Conservation (phyloP, 2,797 vertebrate species). For the Thripadectes ignobilis region DNA sequence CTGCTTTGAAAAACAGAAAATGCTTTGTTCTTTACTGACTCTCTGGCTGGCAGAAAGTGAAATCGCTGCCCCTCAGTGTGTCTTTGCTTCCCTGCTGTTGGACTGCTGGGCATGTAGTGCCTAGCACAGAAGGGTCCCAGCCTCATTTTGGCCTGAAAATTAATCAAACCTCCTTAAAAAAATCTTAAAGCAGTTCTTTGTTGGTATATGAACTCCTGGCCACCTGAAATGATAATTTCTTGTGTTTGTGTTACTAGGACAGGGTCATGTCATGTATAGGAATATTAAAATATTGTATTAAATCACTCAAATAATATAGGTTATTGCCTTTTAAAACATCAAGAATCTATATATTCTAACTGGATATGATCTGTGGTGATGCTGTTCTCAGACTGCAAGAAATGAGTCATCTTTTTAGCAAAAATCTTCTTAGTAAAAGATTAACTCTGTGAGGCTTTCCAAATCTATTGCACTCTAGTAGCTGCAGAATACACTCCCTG, state of each 20-base stretch:
- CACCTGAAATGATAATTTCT: neutral
- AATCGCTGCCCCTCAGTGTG: neutral
- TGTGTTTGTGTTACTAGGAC: neutral
- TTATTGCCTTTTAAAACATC: neutral
- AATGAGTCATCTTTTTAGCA: neutral
- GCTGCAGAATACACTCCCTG: neutral
- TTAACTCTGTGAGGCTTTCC: neutral
- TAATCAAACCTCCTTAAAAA: neutral
- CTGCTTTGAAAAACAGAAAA: no score
- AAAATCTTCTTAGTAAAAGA: neutral
- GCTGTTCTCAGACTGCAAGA: neutral
- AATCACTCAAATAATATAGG: neutral
- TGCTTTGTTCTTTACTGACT: neutral
- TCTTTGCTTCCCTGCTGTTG: neutral
- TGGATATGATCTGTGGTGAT: neutral
- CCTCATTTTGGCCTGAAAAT: neutral
- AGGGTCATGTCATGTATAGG: neutral
- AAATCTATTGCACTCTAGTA: neutral
- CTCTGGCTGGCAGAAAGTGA: neutral
- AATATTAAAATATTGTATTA: neutral
- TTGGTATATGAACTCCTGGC: neutral
- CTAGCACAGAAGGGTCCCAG: neutral
- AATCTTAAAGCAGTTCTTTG: neutral
- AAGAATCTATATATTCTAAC: neutral
- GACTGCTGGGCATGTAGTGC: neutral